phyloP scores from a whole-genome alignment of 2,113 vertebrate genomes.

The Zootoca vivipara region DNA sequence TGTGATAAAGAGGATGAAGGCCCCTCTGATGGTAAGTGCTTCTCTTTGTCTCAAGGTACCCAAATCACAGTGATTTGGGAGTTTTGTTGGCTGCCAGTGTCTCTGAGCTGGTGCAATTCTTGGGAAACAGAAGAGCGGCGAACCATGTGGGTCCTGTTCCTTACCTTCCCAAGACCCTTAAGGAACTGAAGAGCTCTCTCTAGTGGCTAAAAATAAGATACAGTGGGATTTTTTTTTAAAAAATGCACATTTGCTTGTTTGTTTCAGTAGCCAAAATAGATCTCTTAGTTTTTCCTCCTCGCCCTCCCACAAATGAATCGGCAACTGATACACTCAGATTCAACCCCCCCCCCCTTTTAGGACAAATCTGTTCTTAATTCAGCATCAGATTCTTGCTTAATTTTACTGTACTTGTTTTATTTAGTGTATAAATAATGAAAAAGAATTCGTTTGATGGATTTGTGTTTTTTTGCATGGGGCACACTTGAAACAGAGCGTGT shows the following conservation, averaged over 20 bases:
- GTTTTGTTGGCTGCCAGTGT: conserved; percentile 44
- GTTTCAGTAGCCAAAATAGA: neutral
- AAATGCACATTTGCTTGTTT: conserved; percentile 15
- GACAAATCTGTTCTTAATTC: conserved; percentile 75
- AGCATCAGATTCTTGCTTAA: conserved; percentile 78
- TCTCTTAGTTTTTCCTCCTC: conserved; percentile 21
- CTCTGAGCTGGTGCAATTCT: conserved; percentile 9
- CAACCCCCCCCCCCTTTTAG: too few species aligned
- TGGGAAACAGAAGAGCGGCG: conserved; percentile 50
- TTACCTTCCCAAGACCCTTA: conserved; percentile 66
- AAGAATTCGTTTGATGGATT: conserved; percentile 60
- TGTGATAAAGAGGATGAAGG: conserved; percentile 89
- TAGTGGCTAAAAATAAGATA: conserved; percentile 72
- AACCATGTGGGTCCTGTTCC: conserved; percentile 44
- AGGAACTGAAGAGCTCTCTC: conserved; percentile 85
- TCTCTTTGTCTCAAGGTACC: conserved; percentile 42
- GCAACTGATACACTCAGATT: conserved; percentile 44
- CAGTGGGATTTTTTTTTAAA: conserved; percentile 46
- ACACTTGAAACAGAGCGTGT: conserved; percentile 66
- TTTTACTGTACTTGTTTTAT: conserved; percentile 76
- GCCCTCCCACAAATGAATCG: conserved; percentile 52
- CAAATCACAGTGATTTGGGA: conserved; percentile 44
- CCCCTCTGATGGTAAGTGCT: conserved; percentile 84
- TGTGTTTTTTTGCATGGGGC: conserved; percentile 52
- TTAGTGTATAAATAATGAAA: conserved; percentile 79